Evolutionary conservation across 2,797 vertebrate genomes (phyloP).

Genomic region (Sebastes flavidus): DNA sequence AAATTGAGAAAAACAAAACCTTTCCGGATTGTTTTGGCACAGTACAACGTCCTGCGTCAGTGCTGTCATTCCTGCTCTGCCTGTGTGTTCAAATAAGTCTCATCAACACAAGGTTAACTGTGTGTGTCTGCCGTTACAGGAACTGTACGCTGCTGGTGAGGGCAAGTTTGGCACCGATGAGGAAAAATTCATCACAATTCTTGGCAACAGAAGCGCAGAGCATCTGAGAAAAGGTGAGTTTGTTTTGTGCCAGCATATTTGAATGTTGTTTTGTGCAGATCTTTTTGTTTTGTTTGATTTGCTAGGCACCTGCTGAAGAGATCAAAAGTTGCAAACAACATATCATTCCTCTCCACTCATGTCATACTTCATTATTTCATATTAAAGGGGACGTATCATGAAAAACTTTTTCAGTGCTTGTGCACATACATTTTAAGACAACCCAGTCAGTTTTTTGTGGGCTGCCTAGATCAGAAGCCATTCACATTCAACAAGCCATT

Average conservation of each 20-base stretch:
- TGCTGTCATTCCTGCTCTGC: not conserved
- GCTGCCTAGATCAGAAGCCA: no score
- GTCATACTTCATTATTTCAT: not conserved
- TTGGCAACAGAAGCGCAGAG: conserved; percentile 90
- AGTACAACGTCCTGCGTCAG: conserved; percentile 4
- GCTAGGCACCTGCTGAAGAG: not conserved
- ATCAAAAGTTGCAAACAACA: not conserved
- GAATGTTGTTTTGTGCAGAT: not conserved
- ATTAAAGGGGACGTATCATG: no score
- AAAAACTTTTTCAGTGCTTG: no score
- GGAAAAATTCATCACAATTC: conserved; percentile 92
- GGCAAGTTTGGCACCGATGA: conserved; percentile 94
- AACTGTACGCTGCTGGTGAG: conserved; percentile 90
- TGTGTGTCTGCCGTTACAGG: conserved; percentile 75
- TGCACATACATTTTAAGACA: no score
- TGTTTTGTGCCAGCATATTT: not conserved
- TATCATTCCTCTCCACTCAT: not conserved
- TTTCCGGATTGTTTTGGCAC: not conserved
- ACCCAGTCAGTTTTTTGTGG: no score
- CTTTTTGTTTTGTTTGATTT: not conserved
- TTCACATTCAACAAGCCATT: no score
- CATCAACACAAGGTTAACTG: not conserved
- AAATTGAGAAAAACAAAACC: not conserved
- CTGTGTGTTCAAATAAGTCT: conserved; percentile 7
- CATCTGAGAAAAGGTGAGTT: conserved; percentile 88